A percentile compares a stretch with the other conserved stretches of the same genome.
Conservation (phyloP, 2,888 invertebrate species). For the Biston stratarius region DNA sequence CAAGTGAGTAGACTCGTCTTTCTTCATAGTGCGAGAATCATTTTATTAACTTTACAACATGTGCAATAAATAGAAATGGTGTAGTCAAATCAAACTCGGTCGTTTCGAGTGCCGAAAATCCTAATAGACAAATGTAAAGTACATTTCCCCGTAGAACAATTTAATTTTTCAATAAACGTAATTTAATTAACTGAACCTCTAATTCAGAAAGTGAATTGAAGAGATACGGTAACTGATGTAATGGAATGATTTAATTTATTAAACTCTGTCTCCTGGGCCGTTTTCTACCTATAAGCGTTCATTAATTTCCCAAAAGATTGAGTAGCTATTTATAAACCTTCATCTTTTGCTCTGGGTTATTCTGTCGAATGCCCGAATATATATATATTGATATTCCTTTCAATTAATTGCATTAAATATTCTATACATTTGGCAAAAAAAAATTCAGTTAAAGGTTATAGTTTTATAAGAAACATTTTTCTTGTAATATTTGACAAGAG, state of each 20-base stretch:
- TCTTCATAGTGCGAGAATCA: too few species aligned
- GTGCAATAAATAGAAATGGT: too few species aligned
- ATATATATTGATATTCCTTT: slow-evolving; percentile 11
- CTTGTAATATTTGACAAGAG: too few species aligned
- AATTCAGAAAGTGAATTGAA: slow-evolving; percentile 9
- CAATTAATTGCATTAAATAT: not conserved
- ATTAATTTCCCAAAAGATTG: slow-evolving; percentile 34
- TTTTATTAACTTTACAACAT: too few species aligned
- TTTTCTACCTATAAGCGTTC: slow-evolving; percentile 25
- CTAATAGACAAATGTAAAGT: not conserved
- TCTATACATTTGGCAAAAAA: not conserved
- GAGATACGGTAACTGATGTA: slow-evolving; percentile 16
- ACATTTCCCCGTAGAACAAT: slow-evolving; percentile 1
- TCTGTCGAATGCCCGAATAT: not conserved
- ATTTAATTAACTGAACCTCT: slow-evolving; percentile 14
- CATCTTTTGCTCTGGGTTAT: slow-evolving; percentile 11
- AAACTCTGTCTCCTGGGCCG: slow-evolving; percentile 26
- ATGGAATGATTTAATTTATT: slow-evolving; percentile 17
- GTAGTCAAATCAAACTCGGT: too few species aligned
- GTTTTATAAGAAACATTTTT: too few species aligned
- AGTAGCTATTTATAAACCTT: slow-evolving; percentile 32
- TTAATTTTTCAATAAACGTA: not conserved
- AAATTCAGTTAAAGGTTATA: too few species aligned
- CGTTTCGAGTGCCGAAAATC: too few species aligned
- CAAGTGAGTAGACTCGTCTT: too few species aligned